phyloP scores from a whole-genome alignment of 2,888 invertebrate species.

The Drosophila quinaria region DNA sequence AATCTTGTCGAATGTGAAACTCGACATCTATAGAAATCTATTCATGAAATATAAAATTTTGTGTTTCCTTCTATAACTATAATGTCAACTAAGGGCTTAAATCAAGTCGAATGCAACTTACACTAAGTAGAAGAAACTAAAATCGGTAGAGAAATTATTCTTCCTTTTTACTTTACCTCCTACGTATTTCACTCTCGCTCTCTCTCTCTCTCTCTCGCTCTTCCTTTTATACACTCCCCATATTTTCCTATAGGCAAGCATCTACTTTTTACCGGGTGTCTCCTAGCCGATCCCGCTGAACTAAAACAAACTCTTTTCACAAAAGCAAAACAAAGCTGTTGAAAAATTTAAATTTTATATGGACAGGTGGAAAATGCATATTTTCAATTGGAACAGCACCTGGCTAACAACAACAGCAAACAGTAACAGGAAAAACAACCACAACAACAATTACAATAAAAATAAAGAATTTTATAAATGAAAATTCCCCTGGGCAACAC shows the following conservation, averaged over 20 bases:
- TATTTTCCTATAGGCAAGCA: no score
- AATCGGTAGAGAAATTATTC: not conserved
- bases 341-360: conserved; percentile 14
- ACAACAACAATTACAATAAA: conserved; percentile 23
- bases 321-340: conserved; percentile 29
- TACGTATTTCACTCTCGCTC: no score
- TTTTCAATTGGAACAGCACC: conserved; percentile 31
- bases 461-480: conserved; percentile 30
- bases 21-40: not conserved
- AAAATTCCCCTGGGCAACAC: conserved; percentile 40
- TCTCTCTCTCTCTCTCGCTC: no score
- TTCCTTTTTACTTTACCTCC: no score
- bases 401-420: conserved; percentile 21
- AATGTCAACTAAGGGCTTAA: no score
- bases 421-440: not conserved
- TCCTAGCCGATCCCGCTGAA: not conserved
- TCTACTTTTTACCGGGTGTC: not conserved
- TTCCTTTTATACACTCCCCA: no score
- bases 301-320: not conserved
- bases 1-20: no score
- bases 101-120: no score
- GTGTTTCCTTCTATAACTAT: no score
- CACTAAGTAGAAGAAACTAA: not conserved
- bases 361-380: conserved; percentile 22
- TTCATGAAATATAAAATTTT: not conserved